These are phyloP conservation scores for Aelia acuminata DNA, from an alignment of 2,888 invertebrate genomes.

Conservation along the genomic window DNA sequence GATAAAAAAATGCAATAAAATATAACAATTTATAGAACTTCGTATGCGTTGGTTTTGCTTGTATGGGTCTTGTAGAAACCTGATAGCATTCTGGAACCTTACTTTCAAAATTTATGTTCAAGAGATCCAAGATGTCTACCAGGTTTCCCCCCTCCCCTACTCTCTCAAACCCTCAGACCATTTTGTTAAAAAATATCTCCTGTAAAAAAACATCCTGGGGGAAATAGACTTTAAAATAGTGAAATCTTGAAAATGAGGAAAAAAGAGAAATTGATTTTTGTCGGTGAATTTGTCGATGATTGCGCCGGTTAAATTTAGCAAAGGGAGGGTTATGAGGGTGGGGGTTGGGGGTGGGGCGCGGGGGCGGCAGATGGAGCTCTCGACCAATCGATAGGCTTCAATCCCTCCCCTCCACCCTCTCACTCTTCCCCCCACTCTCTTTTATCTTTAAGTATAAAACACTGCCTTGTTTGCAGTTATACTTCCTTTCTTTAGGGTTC, in stretches of 20 bases:
- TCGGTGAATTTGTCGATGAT: constrained; percentile 15
- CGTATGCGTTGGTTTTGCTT: background rate
- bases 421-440: background rate
- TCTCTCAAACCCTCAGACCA: background rate
- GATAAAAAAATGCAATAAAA: too few relatives aligned
- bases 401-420: background rate
- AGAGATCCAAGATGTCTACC: background rate
- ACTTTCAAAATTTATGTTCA: background rate
- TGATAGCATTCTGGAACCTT: background rate
- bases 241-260: background rate
- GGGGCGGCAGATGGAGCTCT: constrained; percentile 24
- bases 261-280: constrained; percentile 17
- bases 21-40: too few relatives aligned
- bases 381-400: constrained; percentile 46
- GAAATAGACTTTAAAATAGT: background rate
- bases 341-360: background rate
- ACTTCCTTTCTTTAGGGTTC: constrained; percentile 28
- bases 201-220: background rate
- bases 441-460: constrained; percentile 48
- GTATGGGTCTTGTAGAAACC: background rate
- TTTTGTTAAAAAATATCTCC: constrained; percentile 8
- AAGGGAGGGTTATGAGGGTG: background rate
- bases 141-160: background rate
- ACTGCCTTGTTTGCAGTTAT: constrained; percentile 31
- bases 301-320: constrained; percentile 45